These are phyloP conservation scores for Atethmia centrago DNA, from an alignment of 2,888 invertebrate species.

Conservation along the genomic window DNA sequence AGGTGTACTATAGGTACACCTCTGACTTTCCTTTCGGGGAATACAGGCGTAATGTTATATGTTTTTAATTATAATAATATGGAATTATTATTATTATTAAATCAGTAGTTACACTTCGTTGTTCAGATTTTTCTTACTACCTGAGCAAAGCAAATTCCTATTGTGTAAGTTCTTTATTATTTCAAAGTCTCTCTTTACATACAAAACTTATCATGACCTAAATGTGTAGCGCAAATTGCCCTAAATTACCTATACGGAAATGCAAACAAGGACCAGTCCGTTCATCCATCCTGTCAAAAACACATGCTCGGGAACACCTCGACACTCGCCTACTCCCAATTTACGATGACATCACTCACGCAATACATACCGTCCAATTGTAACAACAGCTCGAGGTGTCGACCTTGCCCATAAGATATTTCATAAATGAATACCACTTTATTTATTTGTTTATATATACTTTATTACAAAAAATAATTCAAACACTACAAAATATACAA, in stretches of 20 bases:
- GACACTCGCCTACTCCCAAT: conserved; percentile 62
- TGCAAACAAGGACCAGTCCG: conserved; percentile 13
- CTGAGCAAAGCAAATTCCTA: background rate
- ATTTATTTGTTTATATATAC: too few relatives aligned
- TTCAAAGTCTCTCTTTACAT: background rate
- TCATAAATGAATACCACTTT: conserved; percentile 54
- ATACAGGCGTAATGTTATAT: background rate
- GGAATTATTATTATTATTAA: too few relatives aligned
- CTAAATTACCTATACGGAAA: background rate
- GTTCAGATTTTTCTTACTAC: background rate
- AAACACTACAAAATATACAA: too few relatives aligned
- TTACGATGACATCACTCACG: conserved; percentile 66
- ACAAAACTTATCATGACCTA: background rate
- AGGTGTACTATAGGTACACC: too few relatives aligned
- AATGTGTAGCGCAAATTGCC: background rate
- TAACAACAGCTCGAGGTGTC: conserved; percentile 59
- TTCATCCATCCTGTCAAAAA: conserved; percentile 35
- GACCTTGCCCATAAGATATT: conserved; percentile 62
- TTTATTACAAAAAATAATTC: too few relatives aligned
- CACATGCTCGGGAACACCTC: conserved; percentile 3
- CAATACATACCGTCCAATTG: conserved; percentile 64
- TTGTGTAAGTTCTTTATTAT: background rate
- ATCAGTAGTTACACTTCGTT: background rate
- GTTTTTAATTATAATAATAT: background rate
- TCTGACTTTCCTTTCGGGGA: background rate